Conservation (phyloP, 2,113 vertebrate genomes). For the Budorcas taxicolor region DNA sequence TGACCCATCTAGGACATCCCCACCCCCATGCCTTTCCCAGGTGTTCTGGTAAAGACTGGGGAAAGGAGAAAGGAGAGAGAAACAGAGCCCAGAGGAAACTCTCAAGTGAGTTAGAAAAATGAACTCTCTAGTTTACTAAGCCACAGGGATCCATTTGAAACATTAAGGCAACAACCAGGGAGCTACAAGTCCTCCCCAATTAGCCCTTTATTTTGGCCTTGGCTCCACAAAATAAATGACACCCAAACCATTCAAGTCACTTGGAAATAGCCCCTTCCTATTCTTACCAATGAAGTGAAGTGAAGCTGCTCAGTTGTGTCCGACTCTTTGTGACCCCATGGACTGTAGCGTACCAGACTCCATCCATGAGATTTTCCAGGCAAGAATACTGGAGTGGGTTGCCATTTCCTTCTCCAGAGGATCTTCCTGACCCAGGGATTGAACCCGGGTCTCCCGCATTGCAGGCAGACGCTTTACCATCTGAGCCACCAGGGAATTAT, state of each 20-base stretch:
- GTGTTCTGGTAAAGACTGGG: background rate
- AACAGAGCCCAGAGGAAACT: background rate
- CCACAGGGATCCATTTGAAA: background rate
- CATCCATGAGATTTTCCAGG: too few species aligned
- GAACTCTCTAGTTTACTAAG: background rate
- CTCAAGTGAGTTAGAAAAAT: background rate
- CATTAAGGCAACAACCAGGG: background rate
- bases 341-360: too few species aligned
- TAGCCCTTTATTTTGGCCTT: conserved; percentile 7
- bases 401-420: too few species aligned
- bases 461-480: too few species aligned
- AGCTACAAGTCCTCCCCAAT: background rate
- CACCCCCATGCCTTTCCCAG: background rate
- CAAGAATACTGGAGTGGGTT: too few species aligned
- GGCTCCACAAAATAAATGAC: background rate
- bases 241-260: background rate
- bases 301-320: too few species aligned
- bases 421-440: accelerated
- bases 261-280: background rate
- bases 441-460: too few species aligned
- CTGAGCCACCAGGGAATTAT: background rate
- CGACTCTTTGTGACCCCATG: too few species aligned
- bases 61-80: background rate
- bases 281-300: too few species aligned
- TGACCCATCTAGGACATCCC: background rate